phyloP scores from a whole-genome alignment of 2,888 invertebrate genomes.

The Peribatodes rhomboidaria region DNA sequence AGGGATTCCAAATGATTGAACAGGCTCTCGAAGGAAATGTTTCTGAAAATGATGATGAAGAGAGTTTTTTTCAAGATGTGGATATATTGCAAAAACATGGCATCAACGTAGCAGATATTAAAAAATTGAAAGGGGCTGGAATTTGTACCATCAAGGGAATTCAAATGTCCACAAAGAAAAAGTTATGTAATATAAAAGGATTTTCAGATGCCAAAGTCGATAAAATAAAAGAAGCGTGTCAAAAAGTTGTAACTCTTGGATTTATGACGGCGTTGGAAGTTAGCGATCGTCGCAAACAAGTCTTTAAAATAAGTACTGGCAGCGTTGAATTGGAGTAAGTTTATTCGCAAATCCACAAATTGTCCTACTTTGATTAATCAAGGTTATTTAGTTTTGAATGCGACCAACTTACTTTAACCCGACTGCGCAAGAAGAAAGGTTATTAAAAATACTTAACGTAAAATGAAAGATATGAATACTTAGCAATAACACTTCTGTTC shows the following conservation, averaged over 20 bases:
- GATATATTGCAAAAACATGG: constrained; percentile 88
- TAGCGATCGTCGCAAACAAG: constrained; percentile 89
- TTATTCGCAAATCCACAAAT: neutral
- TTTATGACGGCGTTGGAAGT: constrained; percentile 93
- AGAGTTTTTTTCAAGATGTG: constrained; percentile 91
- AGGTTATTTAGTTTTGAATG: neutral
- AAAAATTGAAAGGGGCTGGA: constrained; percentile 91
- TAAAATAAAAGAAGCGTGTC: constrained; percentile 92
- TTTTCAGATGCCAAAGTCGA: constrained; percentile 92
- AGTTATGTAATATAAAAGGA: constrained; percentile 90
- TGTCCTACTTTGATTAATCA: neutral
- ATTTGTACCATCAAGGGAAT: constrained; percentile 94
- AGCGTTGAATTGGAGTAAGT: constrained; percentile 91
- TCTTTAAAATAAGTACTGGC: constrained; percentile 90
- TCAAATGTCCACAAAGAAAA: constrained; percentile 92
- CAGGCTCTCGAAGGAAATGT: constrained; percentile 76
- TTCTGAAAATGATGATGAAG: constrained; percentile 88
- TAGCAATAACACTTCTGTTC: too few relatives aligned
- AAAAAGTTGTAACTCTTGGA: constrained; percentile 88
- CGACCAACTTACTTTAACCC: too few relatives aligned
- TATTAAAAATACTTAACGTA: too few relatives aligned
- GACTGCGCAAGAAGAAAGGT: too few relatives aligned
- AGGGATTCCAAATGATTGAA: constrained; percentile 64
- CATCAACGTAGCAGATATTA: constrained; percentile 91
- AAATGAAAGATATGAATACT: too few relatives aligned